Evolutionary conservation across 2,888 invertebrate species (phyloP), one percentile per base, ranked within the genome.

Genomic region (Tetranychus truncatus): DNA sequence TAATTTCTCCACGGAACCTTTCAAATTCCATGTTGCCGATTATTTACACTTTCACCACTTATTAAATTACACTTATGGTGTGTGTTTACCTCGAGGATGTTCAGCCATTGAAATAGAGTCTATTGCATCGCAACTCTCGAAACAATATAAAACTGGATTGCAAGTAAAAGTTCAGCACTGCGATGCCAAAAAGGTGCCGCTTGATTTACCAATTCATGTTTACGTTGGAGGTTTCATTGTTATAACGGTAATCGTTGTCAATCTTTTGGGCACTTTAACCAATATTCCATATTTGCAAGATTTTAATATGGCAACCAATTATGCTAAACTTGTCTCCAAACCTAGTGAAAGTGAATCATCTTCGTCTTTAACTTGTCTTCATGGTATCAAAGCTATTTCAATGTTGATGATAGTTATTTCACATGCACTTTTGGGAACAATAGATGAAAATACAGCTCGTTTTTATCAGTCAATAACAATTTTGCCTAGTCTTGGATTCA

Each of bases 41-140:
- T 24, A 69, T 24, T 24, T 69, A 69, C 69, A 69, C 69, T 69
- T 69, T 9, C 34, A 24, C 8, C 69, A 24, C 11, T 11, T 69
- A 5, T 1, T 24, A 18, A 69, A 69, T 69, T 69, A 24, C 34
- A 69, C 69, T 24, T 24, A 69, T 69, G 69, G 69, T 11, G 18
- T 69, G 4, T 69, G 69, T 21, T 21, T 69, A 69, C 69, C 69
- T 21, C 20, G 34, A 69, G 69, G 69, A 11, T 69, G 69, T 69
- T 9, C 11, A 69, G 15, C 20, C 11, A 21, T 6, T 21, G 69
- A 69, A 69, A 21, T 69, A 11, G 69, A 69, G 11, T 20, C 20
- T 6, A 11, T 69, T 5, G 21, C 69, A 20, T 6, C n/a, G 1
- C 5, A 11, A 69, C 11, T 69, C 1, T n/a, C 34, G 21, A 21